phyloP scores from a whole-genome alignment of 23 tunicate genomes.

The Clavelina lepadiformis region DNA sequence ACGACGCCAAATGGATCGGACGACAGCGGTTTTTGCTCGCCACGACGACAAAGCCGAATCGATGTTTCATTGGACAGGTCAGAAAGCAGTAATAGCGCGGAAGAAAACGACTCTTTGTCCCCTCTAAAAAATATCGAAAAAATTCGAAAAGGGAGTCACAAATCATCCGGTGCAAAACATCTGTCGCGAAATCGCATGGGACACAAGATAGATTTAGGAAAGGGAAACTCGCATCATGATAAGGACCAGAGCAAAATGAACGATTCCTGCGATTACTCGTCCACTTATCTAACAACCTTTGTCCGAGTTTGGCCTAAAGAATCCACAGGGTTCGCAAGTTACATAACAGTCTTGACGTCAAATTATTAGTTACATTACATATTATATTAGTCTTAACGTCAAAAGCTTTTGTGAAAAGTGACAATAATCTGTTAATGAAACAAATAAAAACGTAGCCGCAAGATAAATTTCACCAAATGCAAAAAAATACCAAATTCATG shows the following conservation, averaged over 20 bases:
- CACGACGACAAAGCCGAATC: constrained; percentile 4
- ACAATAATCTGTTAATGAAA: no score
- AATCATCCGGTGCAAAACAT: no score
- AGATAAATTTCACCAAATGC: no score
- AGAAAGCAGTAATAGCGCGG: constrained; percentile 1
- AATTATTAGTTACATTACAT: background rate
- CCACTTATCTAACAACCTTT: constrained; percentile 32
- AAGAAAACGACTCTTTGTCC: background rate
- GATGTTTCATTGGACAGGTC: constrained; percentile 3
- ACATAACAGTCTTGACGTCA: background rate
- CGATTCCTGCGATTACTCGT: constrained; percentile 3
- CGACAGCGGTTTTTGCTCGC: constrained; percentile 54
- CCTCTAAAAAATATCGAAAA: background rate
- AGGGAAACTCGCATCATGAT: background rate
- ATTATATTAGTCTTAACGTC: no score
- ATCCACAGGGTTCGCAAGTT: background rate
- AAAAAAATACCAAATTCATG: no score
- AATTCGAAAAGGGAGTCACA: no score
- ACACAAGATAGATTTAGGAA: constrained; percentile 17
- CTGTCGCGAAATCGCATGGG: no score
- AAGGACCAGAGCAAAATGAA: background rate
- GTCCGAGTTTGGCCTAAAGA: constrained; percentile 35
- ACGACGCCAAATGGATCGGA: no score
- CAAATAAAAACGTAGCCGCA: no score
- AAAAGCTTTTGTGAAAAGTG: no score